These are phyloP conservation scores for Trypoxylon attenuatum DNA, from an alignment of 2,888 invertebrate species.

Conservation along the genomic window DNA sequence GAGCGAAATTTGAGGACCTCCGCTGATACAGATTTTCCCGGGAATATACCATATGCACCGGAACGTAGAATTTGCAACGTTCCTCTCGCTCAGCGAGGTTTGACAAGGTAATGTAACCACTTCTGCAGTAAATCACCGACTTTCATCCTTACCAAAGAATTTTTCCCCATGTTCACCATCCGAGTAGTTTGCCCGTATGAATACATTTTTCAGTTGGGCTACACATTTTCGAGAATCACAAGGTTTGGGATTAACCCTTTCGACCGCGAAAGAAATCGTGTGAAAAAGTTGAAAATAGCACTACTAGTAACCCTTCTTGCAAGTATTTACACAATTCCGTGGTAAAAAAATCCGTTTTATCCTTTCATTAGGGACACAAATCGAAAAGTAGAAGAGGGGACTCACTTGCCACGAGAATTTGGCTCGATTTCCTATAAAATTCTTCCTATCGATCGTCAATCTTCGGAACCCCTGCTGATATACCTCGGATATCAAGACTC, in stretches of 20 bases:
- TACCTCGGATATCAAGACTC: conserved; percentile 34
- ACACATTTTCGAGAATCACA: background rate
- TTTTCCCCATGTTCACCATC: background rate
- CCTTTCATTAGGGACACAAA: conserved; percentile 7
- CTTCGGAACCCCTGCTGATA: conserved; percentile 33
- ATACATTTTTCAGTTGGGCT: background rate
- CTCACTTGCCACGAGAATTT: conserved; percentile 27
- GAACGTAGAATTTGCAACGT: background rate
- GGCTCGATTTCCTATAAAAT: conserved; percentile 27
- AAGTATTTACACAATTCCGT: conserved; percentile 18
- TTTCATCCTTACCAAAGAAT: background rate
- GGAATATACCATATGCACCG: background rate
- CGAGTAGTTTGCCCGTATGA: background rate
- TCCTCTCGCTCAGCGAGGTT: background rate
- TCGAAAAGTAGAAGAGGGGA: conserved; percentile 12
- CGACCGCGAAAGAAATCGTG: background rate
- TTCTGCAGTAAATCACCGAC: background rate
- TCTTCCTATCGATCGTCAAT: conserved; percentile 34
- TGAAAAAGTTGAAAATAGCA: background rate
- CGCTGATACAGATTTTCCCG: background rate
- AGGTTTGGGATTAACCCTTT: background rate
- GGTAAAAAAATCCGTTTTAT: conserved; percentile 16
- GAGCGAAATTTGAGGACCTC: background rate
- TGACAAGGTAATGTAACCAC: background rate
- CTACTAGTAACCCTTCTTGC: conserved; percentile 17